Evolutionary conservation across 2,888 invertebrate genomes (phyloP).

Genomic region (Microdon myrmicae): DNA sequence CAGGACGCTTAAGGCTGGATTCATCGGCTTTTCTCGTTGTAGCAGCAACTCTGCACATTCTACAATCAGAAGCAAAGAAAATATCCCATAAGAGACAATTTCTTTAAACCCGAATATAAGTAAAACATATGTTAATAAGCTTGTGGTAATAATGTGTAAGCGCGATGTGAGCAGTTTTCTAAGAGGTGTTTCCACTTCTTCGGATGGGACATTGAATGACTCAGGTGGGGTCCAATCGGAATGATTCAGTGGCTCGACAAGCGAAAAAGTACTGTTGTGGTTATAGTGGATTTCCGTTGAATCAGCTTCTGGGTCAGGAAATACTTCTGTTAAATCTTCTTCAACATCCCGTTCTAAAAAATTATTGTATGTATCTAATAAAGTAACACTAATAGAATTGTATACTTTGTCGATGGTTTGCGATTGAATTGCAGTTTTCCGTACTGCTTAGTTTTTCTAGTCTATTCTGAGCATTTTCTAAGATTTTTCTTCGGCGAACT

Average conservation of each 20-base stretch:
- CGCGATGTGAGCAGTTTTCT: conserved; percentile 19
- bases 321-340: conserved; percentile 19
- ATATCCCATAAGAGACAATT: conserved; percentile 16
- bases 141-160: conserved; percentile 22
- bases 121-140: conserved; percentile 26
- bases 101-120: conserved; percentile 10
- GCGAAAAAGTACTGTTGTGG: not conserved
- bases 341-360: conserved; percentile 19
- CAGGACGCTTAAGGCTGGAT: conserved; percentile 23
- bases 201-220: conserved; percentile 4
- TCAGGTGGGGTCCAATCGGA: conserved; percentile 14
- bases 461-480: conserved; percentile 35
- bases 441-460: conserved; percentile 32
- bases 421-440: no score
- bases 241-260: conserved; percentile 6
- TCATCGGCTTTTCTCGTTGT: conserved; percentile 16
- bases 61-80: conserved; percentile 20
- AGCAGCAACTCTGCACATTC: conserved; percentile 26
- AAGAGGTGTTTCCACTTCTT: conserved; percentile 19
- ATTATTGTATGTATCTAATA: not conserved
- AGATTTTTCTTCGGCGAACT: conserved; percentile 28
- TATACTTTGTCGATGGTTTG: no score
- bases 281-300: conserved; percentile 28
- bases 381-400: not conserved
- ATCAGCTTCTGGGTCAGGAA: conserved; percentile 38